Conservation (phyloP, 2,797 vertebrate species). For the Tachyglossus aculeatus region DNA sequence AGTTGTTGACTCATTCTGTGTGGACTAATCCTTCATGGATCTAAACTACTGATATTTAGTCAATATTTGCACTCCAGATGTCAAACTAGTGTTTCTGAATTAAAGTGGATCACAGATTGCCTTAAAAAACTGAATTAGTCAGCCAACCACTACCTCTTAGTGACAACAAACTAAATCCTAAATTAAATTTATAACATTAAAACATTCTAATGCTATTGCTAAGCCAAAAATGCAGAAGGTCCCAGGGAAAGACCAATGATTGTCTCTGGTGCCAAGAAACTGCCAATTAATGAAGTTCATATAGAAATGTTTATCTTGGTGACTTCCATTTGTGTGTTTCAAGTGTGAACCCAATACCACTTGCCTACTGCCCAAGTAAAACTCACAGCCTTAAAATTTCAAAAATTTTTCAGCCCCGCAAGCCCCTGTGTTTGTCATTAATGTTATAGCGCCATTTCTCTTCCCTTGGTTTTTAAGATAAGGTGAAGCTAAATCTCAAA, state of each 20-base stretch:
- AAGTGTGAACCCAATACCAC: no score
- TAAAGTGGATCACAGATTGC: neutral
- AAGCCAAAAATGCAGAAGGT: no score
- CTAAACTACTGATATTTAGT: fast-evolving
- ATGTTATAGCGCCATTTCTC: no score
- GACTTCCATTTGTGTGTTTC: no score
- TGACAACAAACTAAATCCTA: neutral
- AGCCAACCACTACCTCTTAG: no score
- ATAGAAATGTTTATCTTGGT: no score
- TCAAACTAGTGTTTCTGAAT: neutral
- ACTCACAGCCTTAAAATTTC: no score
- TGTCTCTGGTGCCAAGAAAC: neutral
- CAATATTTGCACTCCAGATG: fast-evolving
- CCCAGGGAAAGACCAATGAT: neutral
- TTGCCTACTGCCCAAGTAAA: no score
- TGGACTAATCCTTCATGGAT: neutral
- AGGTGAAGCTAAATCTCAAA: no score
- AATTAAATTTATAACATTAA: neutral
- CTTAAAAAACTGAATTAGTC: neutral
- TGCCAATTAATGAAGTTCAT: neutral
- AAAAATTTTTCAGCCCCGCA: no score
- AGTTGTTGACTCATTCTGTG: neutral
- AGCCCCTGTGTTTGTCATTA: no score
- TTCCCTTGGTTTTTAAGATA: no score
- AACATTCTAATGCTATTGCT: neutral